A percentile compares a stretch with the other conserved stretches of the same genome.
phyloP scores from a whole-genome alignment of 2,888 invertebrate species.

The Pseudoips prasinana region DNA sequence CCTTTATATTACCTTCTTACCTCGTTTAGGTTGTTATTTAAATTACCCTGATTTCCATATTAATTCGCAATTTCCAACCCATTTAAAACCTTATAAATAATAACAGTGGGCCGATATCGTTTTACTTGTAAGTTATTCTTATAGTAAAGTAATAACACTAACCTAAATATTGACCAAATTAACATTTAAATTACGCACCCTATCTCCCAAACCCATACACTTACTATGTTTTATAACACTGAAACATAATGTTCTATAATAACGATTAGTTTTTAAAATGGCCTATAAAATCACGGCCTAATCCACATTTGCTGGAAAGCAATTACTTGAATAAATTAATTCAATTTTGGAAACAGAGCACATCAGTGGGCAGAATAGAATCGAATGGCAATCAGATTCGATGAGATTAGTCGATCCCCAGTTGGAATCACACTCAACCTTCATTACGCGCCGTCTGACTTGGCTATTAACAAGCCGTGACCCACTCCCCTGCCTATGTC shows the following conservation, averaged over 20 bases:
- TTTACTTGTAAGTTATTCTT: too few species aligned
- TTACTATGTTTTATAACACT: conserved; percentile 1
- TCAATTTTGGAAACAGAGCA: conserved; percentile 16
- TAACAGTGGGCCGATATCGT: too few species aligned
- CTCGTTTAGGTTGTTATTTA: too few species aligned
- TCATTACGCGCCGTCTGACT: conserved; percentile 37
- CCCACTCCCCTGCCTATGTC: conserved; percentile 11
- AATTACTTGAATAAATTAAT: conserved; percentile 20
- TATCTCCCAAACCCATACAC: conserved; percentile 5
- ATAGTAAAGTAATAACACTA: too few species aligned
- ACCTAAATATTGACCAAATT: too few species aligned
- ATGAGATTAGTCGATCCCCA: conserved; percentile 35
- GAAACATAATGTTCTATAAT: conserved; percentile 7
- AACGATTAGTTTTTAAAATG: conserved; percentile 12
- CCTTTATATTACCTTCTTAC: background rate
- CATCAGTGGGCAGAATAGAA: conserved; percentile 21
- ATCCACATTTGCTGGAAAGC: conserved; percentile 15
- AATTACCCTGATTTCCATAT: too few species aligned
- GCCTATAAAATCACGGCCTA: conserved; percentile 26
- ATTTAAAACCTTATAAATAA: too few species aligned
- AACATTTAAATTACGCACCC: conserved; percentile 3
- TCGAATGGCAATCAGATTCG: conserved; percentile 19
- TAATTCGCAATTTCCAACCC: too few species aligned
- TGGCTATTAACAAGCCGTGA: conserved; percentile 13
- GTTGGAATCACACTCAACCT: conserved; percentile 36